Base-by-base conservation (phyloP, 2,797 vertebrate genomes). In the Parauchenoglanis ngamensis region DNA sequence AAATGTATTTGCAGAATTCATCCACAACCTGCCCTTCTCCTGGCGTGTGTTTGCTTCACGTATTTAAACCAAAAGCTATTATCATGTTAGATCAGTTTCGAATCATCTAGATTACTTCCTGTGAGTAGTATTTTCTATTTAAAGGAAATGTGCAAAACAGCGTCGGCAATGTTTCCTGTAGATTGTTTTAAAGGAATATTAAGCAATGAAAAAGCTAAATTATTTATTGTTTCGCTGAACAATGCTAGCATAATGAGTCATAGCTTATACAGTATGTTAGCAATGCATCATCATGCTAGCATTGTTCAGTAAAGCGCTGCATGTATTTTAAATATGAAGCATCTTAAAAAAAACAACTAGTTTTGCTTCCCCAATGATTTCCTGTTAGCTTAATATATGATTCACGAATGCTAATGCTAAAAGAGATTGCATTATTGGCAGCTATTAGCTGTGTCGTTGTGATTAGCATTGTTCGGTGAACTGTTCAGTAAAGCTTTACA, bases 1-100 rank as follows among this genome's bases (percentile, higher is more conserved):
- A 67, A 88, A 76, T 23, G 23, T 56, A 31, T 80, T 87, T 84
- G 67, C 77, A 4, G 79, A 46, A 49, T 65, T 63, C 35, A 65
- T 65, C 15, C 13, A 28, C 40, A 15, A 19, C 59, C 79, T 49
- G 59, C 25, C 49, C 44, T 65, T 65, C 40, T 65, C 25, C 13
- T 28, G 40, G 19, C 12, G 2, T 25, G 21, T 79, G 21, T 59
- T 79, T 56, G 4, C 77, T 12, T 59, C 54, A 21, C 4, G 2
- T 57, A 56, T 79, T 79, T 25, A 13, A 40, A 59, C 56, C n/a
- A n/a, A 75, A 75, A n/a, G 23, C 15, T 0, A 0, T 28, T 19
- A 54, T 77, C 75, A 3, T 54, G 13, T 54, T 28, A 28, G 17
- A 23, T 57, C 2, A 35, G 10, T 5, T 57, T 78, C 4, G 57